These are phyloP conservation scores for Ethmia dodecea DNA, from an alignment of 2,888 invertebrate genomes.

Conservation along the genomic window DNA sequence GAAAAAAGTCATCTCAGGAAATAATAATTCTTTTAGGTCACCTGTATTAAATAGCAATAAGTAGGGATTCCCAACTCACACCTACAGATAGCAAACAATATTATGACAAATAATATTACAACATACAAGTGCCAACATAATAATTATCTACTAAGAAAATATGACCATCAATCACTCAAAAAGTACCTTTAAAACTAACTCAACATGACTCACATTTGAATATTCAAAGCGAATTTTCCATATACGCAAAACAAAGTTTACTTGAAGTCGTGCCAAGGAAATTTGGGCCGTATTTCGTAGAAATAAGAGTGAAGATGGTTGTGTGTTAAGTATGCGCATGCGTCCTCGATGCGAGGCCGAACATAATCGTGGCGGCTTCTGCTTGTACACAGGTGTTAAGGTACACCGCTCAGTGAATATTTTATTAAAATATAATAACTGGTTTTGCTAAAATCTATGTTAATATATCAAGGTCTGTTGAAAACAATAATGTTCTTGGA, in stretches of 20 bases:
- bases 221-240: not conserved
- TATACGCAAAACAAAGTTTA: constrained; percentile 1
- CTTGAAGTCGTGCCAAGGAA: constrained; percentile 12
- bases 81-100: constrained; percentile 1
- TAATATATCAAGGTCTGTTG: no score
- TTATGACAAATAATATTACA: not conserved
- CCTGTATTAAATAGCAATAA: no score
- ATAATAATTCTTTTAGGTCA: no score
- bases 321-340: constrained; percentile 11
- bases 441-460: no score
- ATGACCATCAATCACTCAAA: not conserved
- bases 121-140: not conserved
- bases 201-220: not conserved
- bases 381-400: constrained; percentile 11
- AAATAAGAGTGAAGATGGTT: constrained; percentile 13
- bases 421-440: no score
- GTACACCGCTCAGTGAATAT: not conserved
- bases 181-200: not conserved
- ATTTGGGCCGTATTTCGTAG: constrained; percentile 18
- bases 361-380: constrained; percentile 31
- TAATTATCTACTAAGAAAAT: not conserved
- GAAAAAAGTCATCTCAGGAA: no score
- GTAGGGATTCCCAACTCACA: no score
- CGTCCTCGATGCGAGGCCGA: constrained; percentile 34
- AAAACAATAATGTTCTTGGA: no score